phyloP scores from a whole-genome alignment of 2,113 vertebrate genomes.

The Rhynchomys soricoides region DNA sequence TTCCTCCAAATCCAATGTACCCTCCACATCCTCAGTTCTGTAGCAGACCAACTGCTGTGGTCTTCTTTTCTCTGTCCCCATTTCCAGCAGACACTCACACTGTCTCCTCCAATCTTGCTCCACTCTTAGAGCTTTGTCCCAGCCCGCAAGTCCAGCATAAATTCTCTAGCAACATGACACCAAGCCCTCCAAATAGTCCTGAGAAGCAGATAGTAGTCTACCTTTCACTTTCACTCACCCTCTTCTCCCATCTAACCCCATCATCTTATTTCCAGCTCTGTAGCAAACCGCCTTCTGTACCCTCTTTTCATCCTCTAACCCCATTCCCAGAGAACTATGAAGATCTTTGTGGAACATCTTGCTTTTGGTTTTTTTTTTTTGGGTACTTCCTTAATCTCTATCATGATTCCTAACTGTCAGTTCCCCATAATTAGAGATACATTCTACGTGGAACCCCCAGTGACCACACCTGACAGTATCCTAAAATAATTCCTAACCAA shows the following conservation, averaged over 20 bases:
- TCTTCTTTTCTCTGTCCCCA: background rate
- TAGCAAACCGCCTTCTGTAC: background rate
- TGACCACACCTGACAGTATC: background rate
- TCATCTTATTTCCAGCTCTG: background rate
- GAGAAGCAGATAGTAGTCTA: background rate
- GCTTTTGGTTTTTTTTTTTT: background rate
- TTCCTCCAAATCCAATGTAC: background rate
- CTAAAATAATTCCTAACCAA: background rate
- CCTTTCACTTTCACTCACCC: background rate
- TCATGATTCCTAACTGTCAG: background rate
- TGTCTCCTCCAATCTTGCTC: background rate
- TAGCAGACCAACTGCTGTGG: background rate
- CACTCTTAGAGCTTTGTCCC: background rate
- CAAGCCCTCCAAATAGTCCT: background rate
- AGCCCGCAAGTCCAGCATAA: background rate
- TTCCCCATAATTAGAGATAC: background rate
- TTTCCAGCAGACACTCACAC: background rate
- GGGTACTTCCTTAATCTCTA: background rate
- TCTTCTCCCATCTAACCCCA: background rate
- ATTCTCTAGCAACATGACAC: background rate
- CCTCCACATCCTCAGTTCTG: background rate
- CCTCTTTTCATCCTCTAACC: background rate
- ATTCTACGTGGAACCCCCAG: background rate
- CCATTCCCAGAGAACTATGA: background rate
- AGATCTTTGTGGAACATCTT: background rate